Base-by-base conservation (phyloP, 2,113 vertebrate genomes). In the Hepsetus odoe region DNA sequence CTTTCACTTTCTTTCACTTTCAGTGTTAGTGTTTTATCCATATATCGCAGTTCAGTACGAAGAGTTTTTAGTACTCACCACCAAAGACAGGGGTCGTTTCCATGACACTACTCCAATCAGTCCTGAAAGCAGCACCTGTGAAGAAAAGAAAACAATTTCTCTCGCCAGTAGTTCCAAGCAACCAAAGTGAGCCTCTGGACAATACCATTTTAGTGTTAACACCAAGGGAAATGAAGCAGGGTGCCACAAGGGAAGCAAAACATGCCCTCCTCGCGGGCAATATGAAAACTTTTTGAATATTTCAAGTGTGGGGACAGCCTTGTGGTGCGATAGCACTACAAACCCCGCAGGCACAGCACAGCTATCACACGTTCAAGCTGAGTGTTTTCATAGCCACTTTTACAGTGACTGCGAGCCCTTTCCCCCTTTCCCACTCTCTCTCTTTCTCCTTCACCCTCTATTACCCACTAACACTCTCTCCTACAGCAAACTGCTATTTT, bases 81-180 rank as follows among this genome's bases (percentile, higher is more conserved):
- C 97, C 2, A 99, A 93, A 18, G 98, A 98, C 55, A 99, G 93
- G 3, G 98, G 97, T 82, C 98, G 95, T 88, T 99, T 99, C 98
- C 98, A 99, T 33, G 97, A 99, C 86, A 99, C 97, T 49, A 99
- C 96, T 0, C 98, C 98, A 0, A 99, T 99, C 85, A 99, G 73
- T 79, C 98, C 97, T 0, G 98, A 99, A 82, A 99, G 86, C 86
- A 99, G 93, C 89, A 99, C 98, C 98, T 99, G 91, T 2, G 88
- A 88, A 44, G 72, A 26, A 44, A 62, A 16, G 56, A 53, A 77
- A 70, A 71, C 2, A 70, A 24, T 44, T 72, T 66, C 65, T 35
- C 35, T 24, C 62, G 59, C 35, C 53, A 13, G 62, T 42, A 56
- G 16, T 42, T 72, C 13, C 4, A 14, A 62, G 33, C 11, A 22